Evolutionary conservation across 2,888 invertebrate genomes (phyloP).

Genomic region (Lithophane ornitopus): DNA sequence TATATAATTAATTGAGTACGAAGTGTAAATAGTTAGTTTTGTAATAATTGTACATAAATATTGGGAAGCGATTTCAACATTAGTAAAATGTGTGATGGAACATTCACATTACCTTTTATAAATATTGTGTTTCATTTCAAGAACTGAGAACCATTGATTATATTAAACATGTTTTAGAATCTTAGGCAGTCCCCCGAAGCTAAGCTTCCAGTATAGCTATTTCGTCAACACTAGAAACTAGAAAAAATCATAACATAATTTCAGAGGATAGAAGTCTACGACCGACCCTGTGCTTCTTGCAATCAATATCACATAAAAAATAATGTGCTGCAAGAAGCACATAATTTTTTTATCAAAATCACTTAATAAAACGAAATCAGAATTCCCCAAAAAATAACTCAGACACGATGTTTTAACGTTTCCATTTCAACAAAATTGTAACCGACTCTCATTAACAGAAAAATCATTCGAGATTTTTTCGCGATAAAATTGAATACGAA

Average conservation of each 20-base stretch:
- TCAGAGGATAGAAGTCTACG: too few relatives aligned
- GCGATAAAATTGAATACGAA: conserved; percentile 46
- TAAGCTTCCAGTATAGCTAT: neutral
- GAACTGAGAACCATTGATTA: neutral
- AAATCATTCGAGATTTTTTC: conserved; percentile 21
- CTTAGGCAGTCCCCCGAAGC: neutral
- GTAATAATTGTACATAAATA: too few relatives aligned
- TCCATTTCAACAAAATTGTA: conserved; percentile 19
- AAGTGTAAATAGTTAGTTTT: too few relatives aligned
- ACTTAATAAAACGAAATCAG: neutral
- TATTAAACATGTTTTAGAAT: neutral
- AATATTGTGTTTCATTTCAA: neutral
- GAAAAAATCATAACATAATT: neutral
- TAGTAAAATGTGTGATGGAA: neutral
- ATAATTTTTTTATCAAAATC: neutral
- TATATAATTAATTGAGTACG: too few relatives aligned
- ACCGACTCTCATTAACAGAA: conserved; percentile 33
- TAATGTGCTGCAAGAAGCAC: too few relatives aligned
- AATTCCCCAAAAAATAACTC: neutral
- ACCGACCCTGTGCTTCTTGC: neutral
- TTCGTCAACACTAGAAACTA: neutral
- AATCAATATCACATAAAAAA: neutral
- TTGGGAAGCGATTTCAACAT: neutral
- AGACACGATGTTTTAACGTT: conserved; percentile 8
- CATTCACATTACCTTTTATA: neutral